Conservation (phyloP, 2,888 invertebrate genomes). For the Himalopsyche anomala region DNA sequence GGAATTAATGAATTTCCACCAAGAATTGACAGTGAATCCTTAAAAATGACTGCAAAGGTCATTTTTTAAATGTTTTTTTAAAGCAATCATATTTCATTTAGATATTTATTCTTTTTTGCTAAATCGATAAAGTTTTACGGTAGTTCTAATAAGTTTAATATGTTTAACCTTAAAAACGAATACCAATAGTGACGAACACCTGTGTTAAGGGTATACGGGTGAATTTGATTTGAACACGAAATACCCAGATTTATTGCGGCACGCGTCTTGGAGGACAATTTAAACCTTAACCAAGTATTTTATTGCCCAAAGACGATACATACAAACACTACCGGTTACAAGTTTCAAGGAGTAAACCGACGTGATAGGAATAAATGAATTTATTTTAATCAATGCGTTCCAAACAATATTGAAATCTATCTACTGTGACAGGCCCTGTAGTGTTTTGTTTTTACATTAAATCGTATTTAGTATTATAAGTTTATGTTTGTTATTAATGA, state of each 20-base stretch:
- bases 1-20: no score
- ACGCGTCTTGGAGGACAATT: slow-evolving; percentile 61
- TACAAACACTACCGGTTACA: slow-evolving; percentile 54
- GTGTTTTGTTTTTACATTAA: no score
- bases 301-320: slow-evolving; percentile 60
- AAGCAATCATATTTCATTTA: no score
- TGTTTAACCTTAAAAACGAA: not conserved
- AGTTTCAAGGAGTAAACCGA: slow-evolving; percentile 26
- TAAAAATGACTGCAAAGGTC: no score
- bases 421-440: not conserved
- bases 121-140: no score
- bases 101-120: no score
- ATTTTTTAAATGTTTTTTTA: no score
- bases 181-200: not conserved
- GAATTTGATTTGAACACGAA: slow-evolving; percentile 57
- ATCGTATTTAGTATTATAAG: no score
- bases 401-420: not conserved
- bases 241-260: slow-evolving; percentile 57
- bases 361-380: slow-evolving; percentile 57
- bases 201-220: slow-evolving; percentile 27
- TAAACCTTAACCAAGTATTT: slow-evolving; percentile 60
- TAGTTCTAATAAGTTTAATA: no score
- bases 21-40: no score
- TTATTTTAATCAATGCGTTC: slow-evolving; percentile 52
- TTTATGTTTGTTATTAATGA: no score